These are phyloP conservation scores for Stegophylla sp. DNA, from an alignment of 2,888 invertebrate species.

Conservation along the genomic window DNA sequence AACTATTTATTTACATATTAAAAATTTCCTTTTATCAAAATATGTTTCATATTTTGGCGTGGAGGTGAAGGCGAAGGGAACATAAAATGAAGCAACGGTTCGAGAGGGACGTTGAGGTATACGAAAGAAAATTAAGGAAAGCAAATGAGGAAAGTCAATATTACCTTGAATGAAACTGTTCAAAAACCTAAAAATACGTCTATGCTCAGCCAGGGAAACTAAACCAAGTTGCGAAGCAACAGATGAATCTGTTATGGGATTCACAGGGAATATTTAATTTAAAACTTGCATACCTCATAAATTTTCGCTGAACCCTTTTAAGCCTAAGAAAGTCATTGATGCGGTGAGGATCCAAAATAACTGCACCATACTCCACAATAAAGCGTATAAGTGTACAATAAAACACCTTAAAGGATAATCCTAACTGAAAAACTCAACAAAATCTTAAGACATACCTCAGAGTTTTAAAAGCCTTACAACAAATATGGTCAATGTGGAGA, in stretches of 20 bases:
- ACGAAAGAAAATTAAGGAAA: not conserved
- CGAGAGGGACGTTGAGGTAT: not conserved
- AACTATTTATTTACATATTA: no score
- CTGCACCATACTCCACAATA: not conserved
- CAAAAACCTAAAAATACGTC: not conserved
- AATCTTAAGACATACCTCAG: not conserved
- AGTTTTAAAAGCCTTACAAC: slow-evolving; percentile 15
- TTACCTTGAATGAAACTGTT: not conserved
- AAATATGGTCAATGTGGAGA: slow-evolving; percentile 5
- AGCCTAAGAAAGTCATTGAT: not conserved
- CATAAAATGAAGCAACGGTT: not conserved
- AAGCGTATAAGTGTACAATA: not conserved
- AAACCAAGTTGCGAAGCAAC: not conserved
- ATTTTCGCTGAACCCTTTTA: not conserved
- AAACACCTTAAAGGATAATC: no score
- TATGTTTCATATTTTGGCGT: no score
- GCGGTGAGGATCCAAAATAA: not conserved
- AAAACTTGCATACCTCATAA: not conserved
- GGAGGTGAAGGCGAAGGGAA: not conserved
- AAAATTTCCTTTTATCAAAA: no score
- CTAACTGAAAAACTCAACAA: no score
- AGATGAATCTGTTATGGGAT: not conserved
- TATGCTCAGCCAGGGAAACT: not conserved
- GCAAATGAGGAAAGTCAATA: not conserved
- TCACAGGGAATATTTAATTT: not conserved